Percentiles rank a stretch among this genome's conserved stretches.
phyloP scores from a whole-genome alignment of 2,113 vertebrate species.

The Gavialis gangeticus region DNA sequence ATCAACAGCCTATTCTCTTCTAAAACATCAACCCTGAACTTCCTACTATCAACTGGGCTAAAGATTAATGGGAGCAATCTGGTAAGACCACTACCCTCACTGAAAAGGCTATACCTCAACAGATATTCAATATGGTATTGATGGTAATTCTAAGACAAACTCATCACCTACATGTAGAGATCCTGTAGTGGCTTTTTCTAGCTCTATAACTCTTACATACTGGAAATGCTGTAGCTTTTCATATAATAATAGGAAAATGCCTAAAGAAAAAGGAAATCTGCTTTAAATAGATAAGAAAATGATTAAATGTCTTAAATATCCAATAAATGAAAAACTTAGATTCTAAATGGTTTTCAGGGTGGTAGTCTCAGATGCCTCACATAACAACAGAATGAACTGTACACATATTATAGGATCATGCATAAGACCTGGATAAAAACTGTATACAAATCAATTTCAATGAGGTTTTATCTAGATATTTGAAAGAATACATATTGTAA shows the following conservation, averaged over 20 bases:
- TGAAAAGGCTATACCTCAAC: conserved; percentile 39
- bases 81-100: conserved; percentile 6
- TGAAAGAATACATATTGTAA: neutral
- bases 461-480: neutral
- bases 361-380: fast-evolving
- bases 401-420: neutral
- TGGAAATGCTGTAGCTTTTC: neutral
- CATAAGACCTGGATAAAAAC: neutral
- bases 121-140: neutral
- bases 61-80: conserved; percentile 28
- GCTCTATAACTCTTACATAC: neutral
- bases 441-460: neutral
- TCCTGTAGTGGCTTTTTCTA: fast-evolving
- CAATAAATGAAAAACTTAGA: neutral
- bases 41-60: neutral
- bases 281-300: neutral
- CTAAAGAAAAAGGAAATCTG: neutral
- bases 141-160: conserved; percentile 9
- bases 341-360: neutral
- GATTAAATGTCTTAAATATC: neutral
- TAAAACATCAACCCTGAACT: conserved; percentile 41
- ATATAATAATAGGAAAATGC: neutral
- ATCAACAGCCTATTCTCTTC: neutral
- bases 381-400: neutral
- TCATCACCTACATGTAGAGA: neutral